A percentile compares a stretch with the other conserved stretches of the same genome.
Conservation (phyloP, 2,797 vertebrate genomes). For the Chelon labrosus region DNA sequence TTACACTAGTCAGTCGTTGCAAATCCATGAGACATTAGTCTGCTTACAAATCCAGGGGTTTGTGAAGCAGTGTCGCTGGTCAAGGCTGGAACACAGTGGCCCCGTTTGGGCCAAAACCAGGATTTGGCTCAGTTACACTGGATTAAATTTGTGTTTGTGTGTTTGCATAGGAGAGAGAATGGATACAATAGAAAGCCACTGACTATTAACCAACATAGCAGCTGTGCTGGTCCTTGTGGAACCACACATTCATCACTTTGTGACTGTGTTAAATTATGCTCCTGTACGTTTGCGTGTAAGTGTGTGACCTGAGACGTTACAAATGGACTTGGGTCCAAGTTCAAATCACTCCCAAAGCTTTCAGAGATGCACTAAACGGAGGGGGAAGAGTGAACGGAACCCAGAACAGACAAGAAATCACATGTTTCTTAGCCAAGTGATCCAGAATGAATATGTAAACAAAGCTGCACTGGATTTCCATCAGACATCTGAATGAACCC, state of each 20-base stretch:
- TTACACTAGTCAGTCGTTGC: constrained; percentile 56
- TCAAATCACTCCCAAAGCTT: constrained; percentile 48
- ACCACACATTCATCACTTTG: constrained; percentile 52
- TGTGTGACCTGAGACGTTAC: constrained; percentile 26
- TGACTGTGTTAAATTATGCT: constrained; percentile 31
- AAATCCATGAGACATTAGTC: constrained; percentile 63
- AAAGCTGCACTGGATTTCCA: constrained; percentile 66
- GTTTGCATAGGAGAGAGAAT: constrained; percentile 31
- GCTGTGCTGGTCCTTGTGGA: constrained; percentile 63
- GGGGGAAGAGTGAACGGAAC: constrained; percentile 32
- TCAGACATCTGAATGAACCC: constrained; percentile 66
- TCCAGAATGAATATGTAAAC: constrained; percentile 66
- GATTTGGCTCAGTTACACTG: constrained; percentile 50
- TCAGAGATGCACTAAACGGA: constrained; percentile 48
- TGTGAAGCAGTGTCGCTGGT: constrained; percentile 56
- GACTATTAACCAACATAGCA: constrained; percentile 61
- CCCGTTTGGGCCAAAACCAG: constrained; percentile 39
- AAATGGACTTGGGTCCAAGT: constrained; percentile 34
- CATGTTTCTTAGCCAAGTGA: constrained; percentile 46
- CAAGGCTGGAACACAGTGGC: constrained; percentile 46
- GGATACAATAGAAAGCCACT: constrained; percentile 45
- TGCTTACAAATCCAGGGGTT: constrained; percentile 52
- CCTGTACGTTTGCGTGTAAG: constrained; percentile 27
- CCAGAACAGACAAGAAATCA: constrained; percentile 28
- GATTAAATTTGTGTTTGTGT: constrained; percentile 40